A percentile compares a stretch with the other conserved stretches of the same genome.
These are phyloP conservation scores for Crossocerus cetratus DNA, from an alignment of 2,888 invertebrate genomes.

Conservation along the genomic window DNA sequence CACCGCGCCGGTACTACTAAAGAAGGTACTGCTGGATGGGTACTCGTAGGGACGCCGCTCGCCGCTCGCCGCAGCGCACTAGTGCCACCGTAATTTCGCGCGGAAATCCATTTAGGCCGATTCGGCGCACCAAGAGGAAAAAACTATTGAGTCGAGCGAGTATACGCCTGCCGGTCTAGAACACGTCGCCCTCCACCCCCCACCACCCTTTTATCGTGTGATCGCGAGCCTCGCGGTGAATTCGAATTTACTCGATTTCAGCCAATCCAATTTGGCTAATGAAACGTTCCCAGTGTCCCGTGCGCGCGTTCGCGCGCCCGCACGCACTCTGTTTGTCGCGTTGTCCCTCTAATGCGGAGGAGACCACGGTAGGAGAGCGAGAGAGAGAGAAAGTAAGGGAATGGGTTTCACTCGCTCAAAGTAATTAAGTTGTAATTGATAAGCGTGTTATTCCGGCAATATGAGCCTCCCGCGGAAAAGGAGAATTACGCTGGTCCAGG, in stretches of 20 bases:
- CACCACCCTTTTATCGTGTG: constrained; percentile 53
- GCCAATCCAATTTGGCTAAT: constrained; percentile 60
- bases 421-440: constrained; percentile 62
- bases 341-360: constrained; percentile 1
- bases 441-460: constrained; percentile 56
- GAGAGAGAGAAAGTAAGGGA: no score
- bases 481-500: constrained; percentile 37
- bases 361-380: background rate
- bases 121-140: constrained; percentile 27
- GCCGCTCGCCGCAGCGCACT: constrained; percentile 5
- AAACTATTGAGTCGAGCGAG: constrained; percentile 32
- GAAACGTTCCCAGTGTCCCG: constrained; percentile 42
- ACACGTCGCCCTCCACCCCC: no score
- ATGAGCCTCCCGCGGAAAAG: constrained; percentile 38
- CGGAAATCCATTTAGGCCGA: constrained; percentile 47
- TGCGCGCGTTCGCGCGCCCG: constrained; percentile 28
- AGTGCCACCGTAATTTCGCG: constrained; percentile 47
- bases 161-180: no score
- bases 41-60: no score
- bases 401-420: background rate
- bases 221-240: constrained; percentile 57
- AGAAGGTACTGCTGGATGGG: no score
- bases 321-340: constrained; percentile 5
- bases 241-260: constrained; percentile 69
- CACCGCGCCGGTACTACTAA: background rate